Conservation (phyloP, 2,888 invertebrate species). For the Hipparchia semele region DNA sequence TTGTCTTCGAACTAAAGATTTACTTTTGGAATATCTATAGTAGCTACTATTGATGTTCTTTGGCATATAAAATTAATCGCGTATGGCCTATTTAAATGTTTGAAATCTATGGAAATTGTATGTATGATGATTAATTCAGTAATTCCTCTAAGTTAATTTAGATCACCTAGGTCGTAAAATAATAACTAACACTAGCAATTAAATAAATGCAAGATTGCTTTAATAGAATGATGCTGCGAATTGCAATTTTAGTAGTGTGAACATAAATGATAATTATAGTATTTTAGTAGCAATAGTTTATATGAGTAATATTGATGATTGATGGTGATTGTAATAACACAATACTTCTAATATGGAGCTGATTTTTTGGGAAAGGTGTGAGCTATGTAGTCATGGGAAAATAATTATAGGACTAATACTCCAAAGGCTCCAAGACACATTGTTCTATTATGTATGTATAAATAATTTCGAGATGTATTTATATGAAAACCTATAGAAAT, state of each 20-base stretch:
- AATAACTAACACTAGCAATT: not conserved
- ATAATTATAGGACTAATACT: too few relatives aligned
- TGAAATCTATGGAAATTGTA: not conserved
- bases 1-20: too few relatives aligned
- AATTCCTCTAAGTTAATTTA: not conserved
- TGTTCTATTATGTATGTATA: too few relatives aligned
- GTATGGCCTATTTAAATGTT: not conserved
- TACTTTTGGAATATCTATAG: too few relatives aligned
- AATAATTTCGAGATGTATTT: too few relatives aligned
- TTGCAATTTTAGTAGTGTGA: not conserved
- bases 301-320: not conserved
- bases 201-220: not conserved
- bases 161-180: not conserved
- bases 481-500: too few relatives aligned
- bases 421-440: too few relatives aligned
- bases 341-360: not conserved
- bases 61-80: not conserved
- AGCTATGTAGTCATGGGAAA: too few relatives aligned
- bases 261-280: too few relatives aligned
- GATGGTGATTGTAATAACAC: too few relatives aligned
- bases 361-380: not conserved
- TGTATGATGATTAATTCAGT: not conserved
- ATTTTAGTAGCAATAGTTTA: not conserved
- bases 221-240: conserved; percentile 1
- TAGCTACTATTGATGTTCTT: too few relatives aligned